Percentiles rank a stretch among this genome's conserved stretches.
Evolutionary conservation across 2,797 vertebrate species (phyloP).

Genomic region (Anguilla pacifica): DNA sequence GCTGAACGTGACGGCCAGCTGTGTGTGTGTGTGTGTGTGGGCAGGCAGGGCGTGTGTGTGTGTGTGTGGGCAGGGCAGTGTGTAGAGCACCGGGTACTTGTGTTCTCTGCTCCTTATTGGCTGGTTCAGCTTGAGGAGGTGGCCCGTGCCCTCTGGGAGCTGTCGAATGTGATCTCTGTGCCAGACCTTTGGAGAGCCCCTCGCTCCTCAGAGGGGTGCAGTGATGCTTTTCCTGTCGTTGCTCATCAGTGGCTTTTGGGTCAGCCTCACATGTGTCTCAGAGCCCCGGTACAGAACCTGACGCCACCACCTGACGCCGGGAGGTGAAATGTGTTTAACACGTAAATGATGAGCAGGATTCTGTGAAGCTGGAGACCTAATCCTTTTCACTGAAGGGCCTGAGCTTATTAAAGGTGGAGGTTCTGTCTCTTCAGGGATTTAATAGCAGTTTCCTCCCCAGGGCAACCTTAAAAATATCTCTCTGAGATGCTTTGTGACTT

Average conservation of each 20-base stretch:
- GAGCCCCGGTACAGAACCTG: too few relatives aligned
- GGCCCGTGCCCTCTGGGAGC: conserved; percentile 60
- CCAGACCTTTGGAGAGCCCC: background rate
- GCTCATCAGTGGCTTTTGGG: background rate
- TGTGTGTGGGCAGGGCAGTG: conserved; percentile 19
- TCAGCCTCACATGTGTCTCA: background rate
- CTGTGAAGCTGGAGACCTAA: background rate
- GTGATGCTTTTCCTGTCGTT: conserved; percentile 21
- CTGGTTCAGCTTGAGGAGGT: conserved; percentile 65
- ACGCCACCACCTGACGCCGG: too few relatives aligned
- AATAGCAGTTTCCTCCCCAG: background rate
- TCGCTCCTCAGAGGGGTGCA: conserved; percentile 40
- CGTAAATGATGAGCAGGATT: background rate
- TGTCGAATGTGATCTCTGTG: background rate
- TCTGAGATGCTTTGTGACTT: background rate
- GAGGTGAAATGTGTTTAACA: too few relatives aligned
- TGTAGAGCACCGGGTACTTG: conserved; percentile 51
- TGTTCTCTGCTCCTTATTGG: conserved; percentile 60
- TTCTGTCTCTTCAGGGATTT: background rate
- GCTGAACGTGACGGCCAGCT: background rate
- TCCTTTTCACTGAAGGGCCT: background rate
- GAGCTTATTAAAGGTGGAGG: background rate
- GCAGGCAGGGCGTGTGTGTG: background rate
- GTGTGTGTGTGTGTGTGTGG: too few relatives aligned
- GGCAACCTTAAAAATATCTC: background rate